Evolutionary conservation across 2,113 vertebrate genomes (phyloP).

Genomic region (Stigmatopora nigra): DNA sequence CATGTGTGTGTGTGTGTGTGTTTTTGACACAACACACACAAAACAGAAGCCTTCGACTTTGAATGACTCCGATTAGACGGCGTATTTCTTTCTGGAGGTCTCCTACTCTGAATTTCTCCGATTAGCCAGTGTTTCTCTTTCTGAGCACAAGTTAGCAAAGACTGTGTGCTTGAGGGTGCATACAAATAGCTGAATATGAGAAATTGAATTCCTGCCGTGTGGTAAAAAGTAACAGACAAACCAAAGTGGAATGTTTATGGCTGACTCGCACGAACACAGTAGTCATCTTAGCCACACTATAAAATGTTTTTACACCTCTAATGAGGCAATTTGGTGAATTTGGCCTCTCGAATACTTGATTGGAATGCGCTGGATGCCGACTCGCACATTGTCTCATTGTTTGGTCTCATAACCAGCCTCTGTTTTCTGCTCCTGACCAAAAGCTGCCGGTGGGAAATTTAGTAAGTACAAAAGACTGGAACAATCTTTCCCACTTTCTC

Average conservation of each 20-base stretch:
- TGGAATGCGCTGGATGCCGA: constrained; percentile 55
- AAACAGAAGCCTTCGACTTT: constrained; percentile 19
- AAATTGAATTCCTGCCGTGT: constrained; percentile 28
- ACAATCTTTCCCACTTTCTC: constrained; percentile 48
- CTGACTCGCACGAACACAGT: constrained; percentile 41
- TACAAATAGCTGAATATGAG: too few relatives aligned
- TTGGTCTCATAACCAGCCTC: constrained; percentile 61
- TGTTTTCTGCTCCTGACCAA: constrained; percentile 59
- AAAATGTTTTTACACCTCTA: constrained; percentile 65
- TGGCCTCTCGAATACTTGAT: constrained; percentile 55
- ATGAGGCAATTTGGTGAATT: constrained; percentile 68
- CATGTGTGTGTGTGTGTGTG: constrained; percentile 39
- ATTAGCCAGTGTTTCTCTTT: too few relatives aligned
- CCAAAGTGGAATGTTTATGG: constrained; percentile 43
- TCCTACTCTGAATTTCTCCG: too few relatives aligned
- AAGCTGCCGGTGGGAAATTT: constrained; percentile 55
- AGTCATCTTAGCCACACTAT: constrained; percentile 55
- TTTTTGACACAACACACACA: constrained; percentile 19
- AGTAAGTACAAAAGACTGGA: constrained; percentile 41
- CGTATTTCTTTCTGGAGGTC: constrained; percentile 16
- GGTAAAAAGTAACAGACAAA: constrained; percentile 41
- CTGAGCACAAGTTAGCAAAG: constrained; percentile 25
- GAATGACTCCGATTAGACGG: constrained; percentile 36
- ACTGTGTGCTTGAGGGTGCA: constrained; percentile 33
- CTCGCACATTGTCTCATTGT: constrained; percentile 67